Evolutionary conservation across 2,797 vertebrate species (phyloP), one percentile per base, ranked within the genome.

Genomic region (Triplophysa yarkandensis): DNA sequence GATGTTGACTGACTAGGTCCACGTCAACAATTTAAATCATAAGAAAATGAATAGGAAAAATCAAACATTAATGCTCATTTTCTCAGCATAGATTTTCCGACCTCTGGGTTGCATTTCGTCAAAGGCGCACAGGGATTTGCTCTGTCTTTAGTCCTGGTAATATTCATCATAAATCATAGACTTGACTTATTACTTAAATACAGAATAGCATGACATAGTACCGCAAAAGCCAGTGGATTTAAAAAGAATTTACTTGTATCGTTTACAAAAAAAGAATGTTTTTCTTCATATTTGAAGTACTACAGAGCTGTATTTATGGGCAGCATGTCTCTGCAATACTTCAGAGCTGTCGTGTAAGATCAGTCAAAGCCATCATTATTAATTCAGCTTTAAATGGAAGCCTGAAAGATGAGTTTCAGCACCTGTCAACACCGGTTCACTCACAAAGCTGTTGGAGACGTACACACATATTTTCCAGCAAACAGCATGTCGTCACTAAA

Each of bases 381-480:
- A 44, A 57, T 65, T 74, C 65, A 34, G 2, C 4, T 44, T 65
- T 55, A 55, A 32, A 64, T 32, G 10, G 19, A 65, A 64, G 44
- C 6, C 25, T 17, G 55, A 43, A n/a, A 54, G 46, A 58, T 61
- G 39, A 25, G 7, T 43, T 60, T n/a, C 27, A 41, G 55, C 58
- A 57, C 57, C 27, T 65, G 48, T 65, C 68, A 61, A 32, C 55
- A 57, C 27, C 48, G 21, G 44, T 50, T 66, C 50, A 21, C 19
- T 70, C 55, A 68, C 52, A 77, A 57, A 65, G 27, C 68, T 43
- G 43, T 76, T 34, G 23, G 43, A 44, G 25, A 16, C 23, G 21
- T 28, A 50, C 39, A 48, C 23, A 30, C 52, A 71, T 58, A 64
- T 48, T 77, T 52, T 61, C 41, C 55, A 52, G 65, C 62, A 77